Evolutionary conservation across 2,888 invertebrate species (phyloP), one percentile per base, ranked within the genome.

Genomic region (Pyrochroa serraticornis): DNA sequence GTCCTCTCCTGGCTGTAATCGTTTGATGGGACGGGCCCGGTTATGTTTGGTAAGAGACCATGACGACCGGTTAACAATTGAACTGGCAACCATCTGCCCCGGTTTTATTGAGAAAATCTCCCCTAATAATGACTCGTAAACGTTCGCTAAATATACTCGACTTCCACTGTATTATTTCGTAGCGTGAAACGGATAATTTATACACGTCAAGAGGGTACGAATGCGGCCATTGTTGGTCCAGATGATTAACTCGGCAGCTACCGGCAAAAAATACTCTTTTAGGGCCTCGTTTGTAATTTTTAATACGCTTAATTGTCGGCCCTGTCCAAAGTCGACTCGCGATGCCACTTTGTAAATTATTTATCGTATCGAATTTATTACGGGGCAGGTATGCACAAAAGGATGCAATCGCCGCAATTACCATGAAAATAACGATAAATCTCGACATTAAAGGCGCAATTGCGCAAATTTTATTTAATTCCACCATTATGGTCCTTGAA

Each of bases 101-200:
- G 70, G 68, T 65, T 73, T 73, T 71, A 75, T 76, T 73, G 74
- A 75, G 71, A 69, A 62, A 51, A 63, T 60, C 60, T 69, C 70
- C 70, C 68, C 68, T 71, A 57, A 69, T 72, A 73, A 78, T 77
- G 71, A 73, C 69, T 71, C 66, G 70, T 77, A 77, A 77, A 77
- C 74, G 76, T 73, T 72, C 71, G 76, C 77, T 77, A 78, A 78
- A 78, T 78, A 78, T 75, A 76, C 75, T 75, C 70, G 65, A 72
- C 64, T 71, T 68, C 68, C 65, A 72, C 67, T 75, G 72, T 77
- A 76, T 77, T 75, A 77, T 76, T 76, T 73, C 74, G 66, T 71
- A 75, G 72, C 74, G 75, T 74, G 74, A 71, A 76, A 72, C 73
- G 68, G 67, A 73, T 77, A 77, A 78, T 77, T 77, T 77, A 77